Evolutionary conservation across 30 jellyfish, hydroid and myxozoan genomes (phyloP).

Genomic region (Cassiopea andromeda): DNA sequence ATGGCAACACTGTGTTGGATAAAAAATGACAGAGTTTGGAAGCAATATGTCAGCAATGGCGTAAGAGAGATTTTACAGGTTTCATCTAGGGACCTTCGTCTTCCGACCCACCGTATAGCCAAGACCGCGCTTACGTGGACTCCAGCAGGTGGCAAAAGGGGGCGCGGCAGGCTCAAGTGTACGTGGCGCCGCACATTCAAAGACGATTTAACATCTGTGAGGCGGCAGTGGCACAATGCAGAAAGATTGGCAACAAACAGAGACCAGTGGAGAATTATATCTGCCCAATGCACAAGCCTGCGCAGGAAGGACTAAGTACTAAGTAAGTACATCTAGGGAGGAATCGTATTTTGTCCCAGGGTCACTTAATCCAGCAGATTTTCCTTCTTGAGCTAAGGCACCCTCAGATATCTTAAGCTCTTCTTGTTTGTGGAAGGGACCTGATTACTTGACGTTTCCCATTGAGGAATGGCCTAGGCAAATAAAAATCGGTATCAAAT

Average conservation of each 20-base stretch:
- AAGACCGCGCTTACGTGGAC: too few species aligned
- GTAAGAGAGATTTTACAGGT: conserved; percentile 12
- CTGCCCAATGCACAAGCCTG: too few species aligned
- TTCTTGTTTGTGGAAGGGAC: conserved; percentile 63
- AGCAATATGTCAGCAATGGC: conserved; percentile 26
- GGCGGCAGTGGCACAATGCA: too few species aligned
- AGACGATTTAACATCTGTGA: too few species aligned
- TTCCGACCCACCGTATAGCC: too few species aligned
- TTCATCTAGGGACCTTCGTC: background rate
- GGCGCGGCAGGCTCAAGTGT: too few species aligned
- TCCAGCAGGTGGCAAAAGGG: too few species aligned
- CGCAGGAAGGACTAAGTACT: too few species aligned
- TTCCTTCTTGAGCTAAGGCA: conserved; percentile 52
- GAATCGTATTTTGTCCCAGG: conserved; percentile 48
- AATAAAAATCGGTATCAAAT: too few species aligned
- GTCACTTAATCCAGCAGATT: conserved; percentile 61
- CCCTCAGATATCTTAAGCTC: background rate
- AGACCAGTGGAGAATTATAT: too few species aligned
- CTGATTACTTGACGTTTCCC: conserved; percentile 30
- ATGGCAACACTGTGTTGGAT: conserved; percentile 58
- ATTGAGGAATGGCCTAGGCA: conserved; percentile 44
- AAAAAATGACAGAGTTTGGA: conserved; percentile 24
- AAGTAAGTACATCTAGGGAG: background rate
- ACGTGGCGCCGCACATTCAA: too few species aligned
- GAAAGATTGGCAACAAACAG: too few species aligned